Evolutionary conservation across 2,113 vertebrate species (phyloP).

Genomic region (Dascyllus trimaculatus): DNA sequence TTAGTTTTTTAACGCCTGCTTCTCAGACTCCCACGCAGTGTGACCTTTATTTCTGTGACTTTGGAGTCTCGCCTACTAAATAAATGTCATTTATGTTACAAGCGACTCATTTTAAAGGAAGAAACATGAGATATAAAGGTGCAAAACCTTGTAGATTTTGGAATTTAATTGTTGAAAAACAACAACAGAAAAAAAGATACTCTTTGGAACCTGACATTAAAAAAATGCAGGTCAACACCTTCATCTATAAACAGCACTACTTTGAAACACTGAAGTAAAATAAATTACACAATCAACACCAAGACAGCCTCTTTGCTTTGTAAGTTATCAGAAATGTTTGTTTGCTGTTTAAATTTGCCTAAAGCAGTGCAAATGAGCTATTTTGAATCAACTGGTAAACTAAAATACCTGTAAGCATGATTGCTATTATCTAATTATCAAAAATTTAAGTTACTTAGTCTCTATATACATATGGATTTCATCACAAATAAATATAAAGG

Average conservation of each 20-base stretch:
- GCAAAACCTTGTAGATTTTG: too few species aligned
- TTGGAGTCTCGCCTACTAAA: too few species aligned
- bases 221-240: not conserved
- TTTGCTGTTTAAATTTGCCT: slow-evolving; percentile 7
- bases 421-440: not conserved
- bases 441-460: not conserved
- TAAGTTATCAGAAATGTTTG: slow-evolving; percentile 3
- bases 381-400: not conserved
- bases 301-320: not conserved
- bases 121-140: too few species aligned
- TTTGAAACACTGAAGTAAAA: not conserved
- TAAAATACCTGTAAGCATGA: not conserved
- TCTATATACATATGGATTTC: not conserved
- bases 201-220: not conserved
- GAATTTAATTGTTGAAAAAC: not conserved
- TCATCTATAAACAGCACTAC: not conserved
- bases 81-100: too few species aligned
- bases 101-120: too few species aligned
- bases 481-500: not conserved
- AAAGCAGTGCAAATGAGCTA: not conserved
- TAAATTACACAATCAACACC: too few species aligned
- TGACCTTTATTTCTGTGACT: too few species aligned
- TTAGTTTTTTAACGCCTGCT: not conserved
- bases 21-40: not conserved
- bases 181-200: not conserved